Evolutionary conservation across 2,797 vertebrate species (phyloP), one percentile per base, ranked within the genome.

Genomic region (Molossus molossus): DNA sequence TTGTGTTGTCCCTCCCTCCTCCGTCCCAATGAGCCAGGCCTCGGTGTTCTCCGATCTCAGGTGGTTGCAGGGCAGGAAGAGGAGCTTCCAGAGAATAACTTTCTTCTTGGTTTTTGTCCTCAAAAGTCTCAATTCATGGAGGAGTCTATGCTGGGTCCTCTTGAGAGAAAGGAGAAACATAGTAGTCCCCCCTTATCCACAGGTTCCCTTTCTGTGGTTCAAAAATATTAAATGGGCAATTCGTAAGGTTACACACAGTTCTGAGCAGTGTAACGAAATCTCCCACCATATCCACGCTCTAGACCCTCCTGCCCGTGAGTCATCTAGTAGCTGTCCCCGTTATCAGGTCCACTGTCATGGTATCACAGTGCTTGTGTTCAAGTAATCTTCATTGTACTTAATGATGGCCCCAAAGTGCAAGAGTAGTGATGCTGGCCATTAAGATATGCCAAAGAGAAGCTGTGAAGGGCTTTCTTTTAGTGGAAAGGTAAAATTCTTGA

Each of bases 141-240:
- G 79, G 6, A 64, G 27, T 37, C 3, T 27, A 9, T 86, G 29
- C 48, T 67, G 48, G 67, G 37, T 91, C 29, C 33, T 79, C 33
- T 85, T 81, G 29, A 88, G 64, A 77, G 20, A 82, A 87, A 40
- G 18, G 53, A 94, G 76, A 90, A 75, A 23, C 37, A 79, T 7
- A 58, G 33, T 23, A 25, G 33, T 21, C 4, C 13, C n/a, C 53
- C 76, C 13, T 25, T 15, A 37, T 25, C n/a, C n/a, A 79, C 18
- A 4, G 21, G 58, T 79, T 58, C n/a, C 21, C 12, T 58, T 25
- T 40, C 33, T 58, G 76, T 79, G 76, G 21, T 79, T 79, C 21
- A 79, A 25, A 79, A 40, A 58, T 2, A 37, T 79, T 37, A 79
- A 79, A 37, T 25, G 12, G 55, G 25, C n/a, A 79, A 58, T 37